These are phyloP conservation scores for Varanus salvator DNA, from an alignment of 2,113 vertebrate species.

Conservation along the genomic window DNA sequence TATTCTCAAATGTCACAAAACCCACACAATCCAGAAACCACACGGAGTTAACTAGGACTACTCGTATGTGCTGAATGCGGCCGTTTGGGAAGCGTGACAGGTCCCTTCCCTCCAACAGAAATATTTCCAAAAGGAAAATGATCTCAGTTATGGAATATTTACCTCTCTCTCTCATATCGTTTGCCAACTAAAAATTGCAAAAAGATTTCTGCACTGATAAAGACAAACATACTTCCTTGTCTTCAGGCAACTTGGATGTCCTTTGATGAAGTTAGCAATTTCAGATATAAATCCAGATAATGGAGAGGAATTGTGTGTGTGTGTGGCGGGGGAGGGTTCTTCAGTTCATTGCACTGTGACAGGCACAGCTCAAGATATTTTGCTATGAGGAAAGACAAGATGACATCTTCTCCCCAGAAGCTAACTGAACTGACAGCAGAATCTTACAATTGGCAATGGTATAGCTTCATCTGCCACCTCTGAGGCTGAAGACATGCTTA, in stretches of 20 bases:
- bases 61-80: background rate
- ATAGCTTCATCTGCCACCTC: no score
- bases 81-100: background rate
- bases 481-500: no score
- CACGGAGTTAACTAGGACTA: background rate
- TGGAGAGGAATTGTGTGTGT: rapidly evolving
- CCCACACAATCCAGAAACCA: background rate
- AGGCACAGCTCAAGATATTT: background rate
- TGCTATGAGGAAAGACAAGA: no score
- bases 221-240: background rate
- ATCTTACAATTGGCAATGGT: no score
- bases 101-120: background rate
- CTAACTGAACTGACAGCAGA: no score
- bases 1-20: background rate
- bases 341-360: background rate
- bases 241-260: background rate
- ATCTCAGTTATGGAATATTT: background rate
- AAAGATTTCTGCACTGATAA: background rate
- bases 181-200: background rate
- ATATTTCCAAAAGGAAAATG: conserved; percentile 10
- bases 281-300: background rate
- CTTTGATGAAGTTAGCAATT: background rate
- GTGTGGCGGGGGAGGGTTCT: no score
- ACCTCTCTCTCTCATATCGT: background rate
- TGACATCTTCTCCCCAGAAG: no score